phyloP scores from a whole-genome alignment of 2,797 vertebrate genomes.

The Galagoides demidoff region DNA sequence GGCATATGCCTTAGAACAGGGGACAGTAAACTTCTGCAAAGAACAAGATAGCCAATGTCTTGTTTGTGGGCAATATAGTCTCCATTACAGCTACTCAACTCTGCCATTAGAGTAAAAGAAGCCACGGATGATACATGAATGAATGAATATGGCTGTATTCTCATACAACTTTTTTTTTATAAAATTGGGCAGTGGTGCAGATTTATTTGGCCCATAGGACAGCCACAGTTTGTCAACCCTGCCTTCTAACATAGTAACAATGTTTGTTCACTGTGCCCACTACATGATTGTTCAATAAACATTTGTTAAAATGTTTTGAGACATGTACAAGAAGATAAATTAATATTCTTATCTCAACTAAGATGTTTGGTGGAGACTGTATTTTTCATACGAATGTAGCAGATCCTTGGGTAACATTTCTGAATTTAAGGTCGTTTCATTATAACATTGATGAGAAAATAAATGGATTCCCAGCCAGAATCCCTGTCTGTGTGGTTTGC shows the following conservation, averaged over 20 bases:
- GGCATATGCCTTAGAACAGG: background rate
- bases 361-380: background rate
- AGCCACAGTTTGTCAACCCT: background rate
- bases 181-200: background rate
- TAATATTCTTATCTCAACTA: background rate
- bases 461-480: background rate
- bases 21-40: background rate
- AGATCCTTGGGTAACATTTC: background rate
- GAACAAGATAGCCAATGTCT: background rate
- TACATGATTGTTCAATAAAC: background rate
- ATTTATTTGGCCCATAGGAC: background rate
- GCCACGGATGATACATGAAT: background rate
- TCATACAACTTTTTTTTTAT: background rate
- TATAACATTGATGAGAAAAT: background rate
- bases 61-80: background rate
- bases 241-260: background rate
- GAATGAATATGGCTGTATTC: background rate
- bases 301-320: constrained; percentile 34
- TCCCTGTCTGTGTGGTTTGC: background rate
- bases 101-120: background rate
- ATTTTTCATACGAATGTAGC: background rate
- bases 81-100: background rate
- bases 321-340: background rate
- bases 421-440: background rate
- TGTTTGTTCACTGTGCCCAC: background rate